Conservation (phyloP, 1,140 invertebrate genomes). For the Nautilus pompilius region DNA sequence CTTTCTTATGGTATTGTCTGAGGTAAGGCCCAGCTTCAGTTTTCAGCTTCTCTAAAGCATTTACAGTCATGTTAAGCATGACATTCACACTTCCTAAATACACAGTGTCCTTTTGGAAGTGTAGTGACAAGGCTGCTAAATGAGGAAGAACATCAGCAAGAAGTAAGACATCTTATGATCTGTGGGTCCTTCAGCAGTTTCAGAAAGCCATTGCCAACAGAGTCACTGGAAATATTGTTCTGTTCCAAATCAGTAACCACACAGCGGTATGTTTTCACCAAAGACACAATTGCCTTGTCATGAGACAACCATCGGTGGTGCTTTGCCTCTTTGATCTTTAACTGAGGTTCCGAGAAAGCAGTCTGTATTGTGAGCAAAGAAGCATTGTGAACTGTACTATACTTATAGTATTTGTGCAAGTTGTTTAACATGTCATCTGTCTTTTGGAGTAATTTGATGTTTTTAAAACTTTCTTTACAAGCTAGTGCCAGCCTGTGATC, state of each 20-base stretch:
- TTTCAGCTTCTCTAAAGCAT: background rate
- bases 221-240: background rate
- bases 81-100: slow-evolving; percentile 4
- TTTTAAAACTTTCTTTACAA: too few species aligned
- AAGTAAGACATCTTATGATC: slow-evolving; percentile 4
- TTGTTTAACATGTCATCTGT: slow-evolving; percentile 6
- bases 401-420: slow-evolving; percentile 17
- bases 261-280: slow-evolving; percentile 2
- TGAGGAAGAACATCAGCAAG: slow-evolving; percentile 13
- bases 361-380: slow-evolving; percentile 7
- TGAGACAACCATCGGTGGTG: slow-evolving; percentile 14
- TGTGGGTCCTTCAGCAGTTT: slow-evolving; percentile 9
- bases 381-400: slow-evolving; percentile 9
- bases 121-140: slow-evolving; percentile 7
- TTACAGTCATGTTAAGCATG: slow-evolving; percentile 6
- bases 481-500: too few species aligned
- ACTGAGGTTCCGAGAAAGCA: slow-evolving; percentile 7
- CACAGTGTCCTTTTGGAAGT: slow-evolving; percentile 9
- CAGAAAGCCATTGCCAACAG: slow-evolving; percentile 10
- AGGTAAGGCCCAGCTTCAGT: slow-evolving; percentile 8
- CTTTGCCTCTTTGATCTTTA: slow-evolving; percentile 10
- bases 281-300: slow-evolving; percentile 8
- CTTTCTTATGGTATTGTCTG: too few species aligned
- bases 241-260: slow-evolving; percentile 10
- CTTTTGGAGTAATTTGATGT: too few species aligned